Evolutionary conservation across 2,888 invertebrate species (phyloP), one percentile per base, ranked within the genome.

Genomic region (Erynnis tages): DNA sequence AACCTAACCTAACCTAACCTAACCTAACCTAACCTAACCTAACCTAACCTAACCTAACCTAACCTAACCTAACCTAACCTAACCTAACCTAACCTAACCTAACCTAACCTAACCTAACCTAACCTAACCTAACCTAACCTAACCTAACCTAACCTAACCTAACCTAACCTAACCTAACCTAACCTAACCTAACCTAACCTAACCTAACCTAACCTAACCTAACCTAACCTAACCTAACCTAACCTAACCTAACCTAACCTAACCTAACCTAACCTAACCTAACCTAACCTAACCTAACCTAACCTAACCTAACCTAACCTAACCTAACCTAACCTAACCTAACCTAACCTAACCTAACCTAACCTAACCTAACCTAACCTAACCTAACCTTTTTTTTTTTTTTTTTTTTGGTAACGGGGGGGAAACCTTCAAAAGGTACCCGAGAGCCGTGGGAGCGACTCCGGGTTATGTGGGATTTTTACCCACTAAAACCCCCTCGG

Each of bases 91-190:
- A 53, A 52, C 52, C 52, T 45, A 52, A 52, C 52, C 44, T 37
- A 52, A 44, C 56, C 57, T 54, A 57, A 57, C 57, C 57, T 54
- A 57, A 57, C 57, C 57, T 54, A 57, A 57, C 57, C 57, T 54
- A 57, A 57, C 57, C 57, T 53, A 54, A 56, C 56, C 54, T 47
- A 58, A 58, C 58, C 58, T 56, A 58, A 58, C 58, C 58, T 54
- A 58, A 58, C 58, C 58, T 56, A 58, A 58, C 58, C 58, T 56
- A 58, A 58, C 56, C 58, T 54, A 58, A 59, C 59, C 59, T 56
- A 59, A 59, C 59, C 59, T 56, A 59, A 59, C 59, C 59, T 55
- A 59, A 59, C 59, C 56, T 56, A 58, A 58, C 58, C 58, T 54
- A 55, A 55, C 55, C 57, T 55, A 57, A 57, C 57, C 57, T 55